Percentiles rank a stretch among this genome's conserved stretches.
Evolutionary conservation across 2,113 vertebrate genomes (phyloP).

Genomic region (Semnornis frantzii): DNA sequence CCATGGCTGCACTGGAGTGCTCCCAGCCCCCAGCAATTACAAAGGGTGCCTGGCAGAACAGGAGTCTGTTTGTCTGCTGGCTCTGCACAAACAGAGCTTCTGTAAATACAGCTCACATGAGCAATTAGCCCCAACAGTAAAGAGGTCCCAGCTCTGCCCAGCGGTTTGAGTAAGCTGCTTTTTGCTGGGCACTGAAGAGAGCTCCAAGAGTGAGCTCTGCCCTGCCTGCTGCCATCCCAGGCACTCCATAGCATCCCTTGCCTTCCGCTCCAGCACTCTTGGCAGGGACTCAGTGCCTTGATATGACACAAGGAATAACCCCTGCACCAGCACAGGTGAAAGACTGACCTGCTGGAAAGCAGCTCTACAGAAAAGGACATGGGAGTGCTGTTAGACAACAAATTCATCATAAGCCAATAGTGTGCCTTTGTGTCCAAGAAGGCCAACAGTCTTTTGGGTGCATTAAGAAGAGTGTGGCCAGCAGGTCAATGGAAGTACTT

Average conservation of each 20-base stretch:
- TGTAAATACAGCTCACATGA: slow-evolving; percentile 62
- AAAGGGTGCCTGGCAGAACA: slow-evolving; percentile 53
- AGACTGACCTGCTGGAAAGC: too few relatives aligned
- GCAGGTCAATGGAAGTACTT: too few relatives aligned
- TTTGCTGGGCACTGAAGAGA: neutral
- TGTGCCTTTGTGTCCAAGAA: too few relatives aligned
- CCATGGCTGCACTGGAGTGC: neutral
- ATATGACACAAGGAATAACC: too few relatives aligned
- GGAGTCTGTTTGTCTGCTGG: slow-evolving; percentile 60
- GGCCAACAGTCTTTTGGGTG: too few relatives aligned
- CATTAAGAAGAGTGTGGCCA: too few relatives aligned
- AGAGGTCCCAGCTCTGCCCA: neutral
- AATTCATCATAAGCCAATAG: too few relatives aligned
- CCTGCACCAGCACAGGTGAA: too few relatives aligned
- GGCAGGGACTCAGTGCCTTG: too few relatives aligned
- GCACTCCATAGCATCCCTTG: neutral
- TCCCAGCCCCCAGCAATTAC: slow-evolving; percentile 45
- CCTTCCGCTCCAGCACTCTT: neutral
- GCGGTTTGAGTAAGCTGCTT: neutral
- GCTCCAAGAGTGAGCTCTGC: neutral
- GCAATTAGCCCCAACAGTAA: slow-evolving; percentile 29
- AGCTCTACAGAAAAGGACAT: too few relatives aligned
- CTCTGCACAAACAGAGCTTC: slow-evolving; percentile 40
- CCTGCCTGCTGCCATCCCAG: neutral
- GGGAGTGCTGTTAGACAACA: too few relatives aligned